Conservation (phyloP, 2,113 vertebrate species). For the Rhipidura dahli region DNA sequence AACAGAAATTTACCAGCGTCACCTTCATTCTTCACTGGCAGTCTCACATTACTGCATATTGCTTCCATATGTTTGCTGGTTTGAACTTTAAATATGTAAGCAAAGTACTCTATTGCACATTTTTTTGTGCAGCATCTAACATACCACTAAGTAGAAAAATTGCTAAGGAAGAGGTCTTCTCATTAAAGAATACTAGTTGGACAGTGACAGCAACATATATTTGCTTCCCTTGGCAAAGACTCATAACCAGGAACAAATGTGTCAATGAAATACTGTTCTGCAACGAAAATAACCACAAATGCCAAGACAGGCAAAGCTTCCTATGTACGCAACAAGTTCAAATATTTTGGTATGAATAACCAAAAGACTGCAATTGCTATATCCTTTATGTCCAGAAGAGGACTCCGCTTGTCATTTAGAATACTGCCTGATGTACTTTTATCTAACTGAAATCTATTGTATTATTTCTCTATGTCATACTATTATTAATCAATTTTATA, state of each 20-base stretch:
- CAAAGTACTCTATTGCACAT: background rate
- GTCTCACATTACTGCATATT: background rate
- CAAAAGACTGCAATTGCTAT: background rate
- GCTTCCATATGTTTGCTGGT: background rate
- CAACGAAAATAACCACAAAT: background rate
- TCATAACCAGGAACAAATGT: background rate
- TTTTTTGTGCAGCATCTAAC: background rate
- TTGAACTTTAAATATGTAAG: background rate
- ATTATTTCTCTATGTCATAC: conserved; percentile 21
- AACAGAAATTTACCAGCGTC: background rate
- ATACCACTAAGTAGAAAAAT: background rate
- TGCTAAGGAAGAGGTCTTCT: background rate
- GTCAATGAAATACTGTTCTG: background rate
- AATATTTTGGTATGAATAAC: background rate
- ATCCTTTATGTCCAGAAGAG: conserved; percentile 53
- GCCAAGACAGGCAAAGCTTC: background rate
- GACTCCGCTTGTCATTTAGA: conserved; percentile 46
- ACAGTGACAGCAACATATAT: background rate
- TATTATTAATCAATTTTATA: conserved; percentile 52
- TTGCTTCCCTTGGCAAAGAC: background rate
- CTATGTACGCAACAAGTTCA: background rate
- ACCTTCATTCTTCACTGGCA: background rate
- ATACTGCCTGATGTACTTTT: background rate
- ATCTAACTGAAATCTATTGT: conserved; percentile 13
- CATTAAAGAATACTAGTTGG: background rate